Base-by-base conservation (phyloP, 2,113 vertebrate species). In the Onychorhynchus coronatus region DNA sequence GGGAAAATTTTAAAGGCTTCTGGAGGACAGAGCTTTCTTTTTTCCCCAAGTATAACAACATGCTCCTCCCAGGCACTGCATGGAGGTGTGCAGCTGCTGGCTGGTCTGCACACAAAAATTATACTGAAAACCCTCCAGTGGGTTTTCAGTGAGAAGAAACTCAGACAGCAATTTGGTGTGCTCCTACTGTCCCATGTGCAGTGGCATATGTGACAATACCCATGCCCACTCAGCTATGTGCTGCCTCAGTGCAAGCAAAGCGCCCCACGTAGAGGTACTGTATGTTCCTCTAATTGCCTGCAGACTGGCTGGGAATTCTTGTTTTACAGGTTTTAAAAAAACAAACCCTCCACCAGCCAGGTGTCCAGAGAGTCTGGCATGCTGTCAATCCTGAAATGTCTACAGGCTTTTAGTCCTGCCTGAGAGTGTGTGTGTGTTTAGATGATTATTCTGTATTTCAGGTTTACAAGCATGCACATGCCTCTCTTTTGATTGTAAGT, bases 171-270 rank as follows among this genome's bases (percentile, higher is more conserved):
- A 8, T 41, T 55, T 5, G 3, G 14, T 37, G 41, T 46, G 42
- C 33, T 53, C 23, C 17, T 28, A 1, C n/a, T 35, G 37, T 59
- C 46, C 72, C 42, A 5, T 6, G 41, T 23, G 53, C 35, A 77
- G 11, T 1, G 3, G 68, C 23, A 9, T 1, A 4, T 33, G 62
- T 42, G 68, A 31, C 33, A 46, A 42, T 47, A 76, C 25, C 22
- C 42, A 5, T 1, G 3, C 33, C 41, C 1, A 3, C 58, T 18
- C 0, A 0, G 39, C 41, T 61, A 20, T 0, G 0, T 12, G 30
- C 5, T 4, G 56, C 70, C 61, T 52, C 1, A 0, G 37, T 4
- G 6, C 50, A 25, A 78, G 35, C 0, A 0, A 8, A 47, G 52
- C 1, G 0, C 42, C n/a, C 25, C 12, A 37, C 1, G 4, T 4